Conservation (phyloP, 2,888 invertebrate genomes). For the Petrophora chlorosata region DNA sequence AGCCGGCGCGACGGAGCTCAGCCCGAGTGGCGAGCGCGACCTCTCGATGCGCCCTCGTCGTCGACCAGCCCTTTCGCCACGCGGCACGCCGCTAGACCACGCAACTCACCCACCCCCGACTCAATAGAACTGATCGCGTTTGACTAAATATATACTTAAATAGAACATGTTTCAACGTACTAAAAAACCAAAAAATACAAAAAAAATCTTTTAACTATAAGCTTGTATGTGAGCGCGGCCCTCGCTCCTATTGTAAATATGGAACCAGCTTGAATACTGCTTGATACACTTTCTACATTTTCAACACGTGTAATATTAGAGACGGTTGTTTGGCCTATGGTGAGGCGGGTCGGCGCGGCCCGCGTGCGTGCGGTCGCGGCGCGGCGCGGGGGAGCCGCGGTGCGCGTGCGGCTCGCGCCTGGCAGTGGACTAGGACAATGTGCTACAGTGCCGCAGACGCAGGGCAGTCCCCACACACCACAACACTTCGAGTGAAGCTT, state of each 20-base stretch:
- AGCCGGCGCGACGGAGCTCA: constrained; percentile 55
- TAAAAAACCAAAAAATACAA: constrained; percentile 45
- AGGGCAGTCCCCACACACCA: constrained; percentile 9
- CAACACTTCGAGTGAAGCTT: constrained; percentile 18
- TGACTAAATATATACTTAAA: constrained; percentile 36
- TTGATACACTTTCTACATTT: constrained; percentile 74
- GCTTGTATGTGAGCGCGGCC: constrained; percentile 63
- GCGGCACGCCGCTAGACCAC: constrained; percentile 54
- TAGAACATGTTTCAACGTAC: constrained; percentile 38
- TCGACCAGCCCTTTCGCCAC: constrained; percentile 54
- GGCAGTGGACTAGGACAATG: neutral
- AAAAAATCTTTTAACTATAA: constrained; percentile 60
- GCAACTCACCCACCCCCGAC: constrained; percentile 43
- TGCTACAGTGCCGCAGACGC: constrained; percentile 9
- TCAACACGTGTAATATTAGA: constrained; percentile 66
- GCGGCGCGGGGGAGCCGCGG: neutral
- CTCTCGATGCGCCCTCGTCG: constrained; percentile 70
- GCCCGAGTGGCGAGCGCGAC: constrained; percentile 67
- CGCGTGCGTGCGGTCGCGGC: constrained; percentile 1
- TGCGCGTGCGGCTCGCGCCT: neutral
- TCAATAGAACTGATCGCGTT: constrained; percentile 46
- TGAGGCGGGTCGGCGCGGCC: constrained; percentile 24
- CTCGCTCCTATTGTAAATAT: constrained; percentile 68
- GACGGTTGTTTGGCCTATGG: constrained; percentile 46
- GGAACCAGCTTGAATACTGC: constrained; percentile 68